Evolutionary conservation across 2,113 vertebrate genomes (phyloP), one percentile per base, ranked within the genome.

Genomic region (Rana temporaria): DNA sequence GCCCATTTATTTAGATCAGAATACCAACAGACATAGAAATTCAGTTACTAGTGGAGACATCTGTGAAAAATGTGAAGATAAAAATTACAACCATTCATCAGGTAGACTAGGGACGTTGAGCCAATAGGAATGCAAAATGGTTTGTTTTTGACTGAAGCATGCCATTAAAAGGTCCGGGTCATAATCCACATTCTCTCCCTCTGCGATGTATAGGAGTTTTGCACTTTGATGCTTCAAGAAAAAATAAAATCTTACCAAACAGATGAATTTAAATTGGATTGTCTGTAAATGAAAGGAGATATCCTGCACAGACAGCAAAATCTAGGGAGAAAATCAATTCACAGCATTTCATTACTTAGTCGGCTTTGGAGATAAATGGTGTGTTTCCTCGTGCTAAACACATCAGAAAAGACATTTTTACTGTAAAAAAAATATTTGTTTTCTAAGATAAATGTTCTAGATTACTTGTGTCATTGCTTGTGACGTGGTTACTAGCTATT

Each of bases 191-290:
- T 22, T 4, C 30, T 14, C 53, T 0, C 18, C 16, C n/a, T n/a
- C 26, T 16, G 64, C 77, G 77, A 57, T 34, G 22, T 19, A 15
- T 26, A 19, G 12, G n/a, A 68, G 52, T 68, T 68, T 79, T 59
- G 77, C 53, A 68, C 77, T 57, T 79, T 68, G 63, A 79, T 68
- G 64, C 62, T 57, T 68, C 30, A 68, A 57, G 19, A 78, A 34
- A 55, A 55, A 71, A 53, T n/a, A 68, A 68, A 30, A 57, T 68
- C 64, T 79, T 20, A 42, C 42, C 64, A 68, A 79, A 79, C 77
- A 79, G 77, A 68, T 79, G 64, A 65, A 79, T 59, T 38, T 22
- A 68, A 79, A 79, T 79, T 68, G 73, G 34, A 76, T 63, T 64
- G 73, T 76, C 20, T 48, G 73, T 59, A 52, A 76, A 76, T 76